Evolutionary conservation across 2,888 invertebrate species (phyloP), one percentile per base, ranked within the genome.

Genomic region (Drosophila buzzatii): DNA sequence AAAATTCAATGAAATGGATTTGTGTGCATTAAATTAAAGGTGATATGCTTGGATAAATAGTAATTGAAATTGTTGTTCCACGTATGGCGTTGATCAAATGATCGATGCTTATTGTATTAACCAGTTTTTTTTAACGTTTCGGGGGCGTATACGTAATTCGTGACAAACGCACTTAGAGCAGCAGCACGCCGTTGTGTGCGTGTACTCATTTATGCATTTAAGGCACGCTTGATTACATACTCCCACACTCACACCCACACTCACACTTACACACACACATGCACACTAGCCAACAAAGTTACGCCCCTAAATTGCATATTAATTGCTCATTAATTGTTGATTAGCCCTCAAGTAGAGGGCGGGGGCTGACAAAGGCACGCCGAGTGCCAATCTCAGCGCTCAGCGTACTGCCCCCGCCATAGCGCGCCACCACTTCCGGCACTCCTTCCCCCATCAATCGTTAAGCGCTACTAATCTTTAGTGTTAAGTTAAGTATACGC

Each of bases 311-410:
- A 85, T 85, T 87, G 87, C 87, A 86, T 86, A 86, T 86, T 86
- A 86, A 86, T 86, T 86, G 86, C 84, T 82, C 82, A 86, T 86
- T 86, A 87, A 86, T 85, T 82, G 85, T 81, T 86, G 87, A 86
- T 86, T 85, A 85, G 82, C 75, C 70, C 66, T 73, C 74, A 69
- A 85, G 83, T 74, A 65, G 73, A 33, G 75, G 23, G 23, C 5
- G 35, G 52, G n/a, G 69, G 41, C 16, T 23, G 53, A 16, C 35
- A 58, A 39, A 58, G 56, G 27, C 55, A 45, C 59, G 63, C 51
- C 49, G 57, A 66, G 52, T 45, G 52, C 44, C 68, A 81, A 76
- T 71, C 79, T 70, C 82, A 51, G 62, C 64, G 55, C 53, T 45
- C 44, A 39, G 14, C 9, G 35, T 9, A 12, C 27, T 52, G n/a